Evolutionary conservation across 2,797 vertebrate species (phyloP).

Genomic region (Cercopithecus neglectus): DNA sequence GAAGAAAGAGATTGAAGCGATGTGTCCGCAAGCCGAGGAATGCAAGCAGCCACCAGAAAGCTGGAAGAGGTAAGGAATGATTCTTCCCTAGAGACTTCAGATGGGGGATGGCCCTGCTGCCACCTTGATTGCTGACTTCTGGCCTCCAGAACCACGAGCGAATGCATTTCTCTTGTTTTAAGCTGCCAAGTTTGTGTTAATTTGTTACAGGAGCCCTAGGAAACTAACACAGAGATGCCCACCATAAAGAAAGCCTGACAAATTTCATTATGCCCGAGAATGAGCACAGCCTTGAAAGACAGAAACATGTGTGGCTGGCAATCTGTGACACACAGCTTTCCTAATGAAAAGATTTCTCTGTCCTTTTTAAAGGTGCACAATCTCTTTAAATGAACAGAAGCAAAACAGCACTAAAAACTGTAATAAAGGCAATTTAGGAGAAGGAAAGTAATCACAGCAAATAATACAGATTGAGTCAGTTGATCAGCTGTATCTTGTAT

Average conservation of each 20-base stretch:
- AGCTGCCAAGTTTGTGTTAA: not conserved
- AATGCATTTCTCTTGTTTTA: not conserved
- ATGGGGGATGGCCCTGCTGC: not conserved
- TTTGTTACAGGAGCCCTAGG: not conserved
- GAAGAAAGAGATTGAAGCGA: not conserved
- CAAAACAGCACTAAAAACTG: slow-evolving; percentile 34
- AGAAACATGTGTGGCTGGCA: not conserved
- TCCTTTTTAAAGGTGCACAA: not conserved
- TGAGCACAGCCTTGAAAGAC: not conserved
- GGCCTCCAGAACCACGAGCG: not conserved
- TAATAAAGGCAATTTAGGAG: slow-evolving; percentile 23
- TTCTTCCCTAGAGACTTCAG: not conserved
- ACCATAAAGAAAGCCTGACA: not conserved
- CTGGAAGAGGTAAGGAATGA: not conserved
- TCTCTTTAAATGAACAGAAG: slow-evolving; percentile 28
- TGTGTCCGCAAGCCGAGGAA: not conserved
- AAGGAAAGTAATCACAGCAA: slow-evolving; percentile 33
- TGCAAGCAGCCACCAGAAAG: not conserved
- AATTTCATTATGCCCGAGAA: not conserved
- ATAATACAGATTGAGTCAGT: not conserved
- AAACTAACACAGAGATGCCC: not conserved
- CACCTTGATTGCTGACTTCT: not conserved
- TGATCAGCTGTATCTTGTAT: slow-evolving; percentile 7
- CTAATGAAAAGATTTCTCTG: not conserved
- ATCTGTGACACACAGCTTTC: not conserved